Percentiles rank a stretch among this genome's conserved stretches.
These are phyloP conservation scores for Celastrina argiolus DNA, from an alignment of 2,888 invertebrate genomes.

Conservation along the genomic window DNA sequence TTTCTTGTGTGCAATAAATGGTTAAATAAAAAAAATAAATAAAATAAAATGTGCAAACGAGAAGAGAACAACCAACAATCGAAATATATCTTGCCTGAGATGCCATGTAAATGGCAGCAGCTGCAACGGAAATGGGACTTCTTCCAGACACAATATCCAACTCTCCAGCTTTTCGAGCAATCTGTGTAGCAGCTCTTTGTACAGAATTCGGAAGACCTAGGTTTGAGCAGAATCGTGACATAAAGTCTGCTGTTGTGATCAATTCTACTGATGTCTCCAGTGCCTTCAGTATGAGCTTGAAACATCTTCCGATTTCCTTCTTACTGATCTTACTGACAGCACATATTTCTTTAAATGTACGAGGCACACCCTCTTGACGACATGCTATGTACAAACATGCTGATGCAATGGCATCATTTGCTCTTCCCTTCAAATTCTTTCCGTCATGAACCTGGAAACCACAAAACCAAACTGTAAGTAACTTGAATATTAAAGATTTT, in stretches of 20 bases:
- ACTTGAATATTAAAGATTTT: not conserved
- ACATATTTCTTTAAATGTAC: constrained; percentile 99
- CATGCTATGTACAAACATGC: constrained; percentile 99
- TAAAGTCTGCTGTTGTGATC: constrained; percentile 99
- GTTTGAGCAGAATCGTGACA: constrained; percentile 99
- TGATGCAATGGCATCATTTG: constrained; percentile 98
- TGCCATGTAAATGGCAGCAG: constrained; percentile 99
- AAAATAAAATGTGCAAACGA: too few species aligned
- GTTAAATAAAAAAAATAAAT: too few species aligned
- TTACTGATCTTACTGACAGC: constrained; percentile 99
- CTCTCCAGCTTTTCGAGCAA: constrained; percentile 97
- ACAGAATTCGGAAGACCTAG: constrained; percentile 91
- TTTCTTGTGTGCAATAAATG: too few species aligned
- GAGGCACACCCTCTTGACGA: constrained; percentile 97
- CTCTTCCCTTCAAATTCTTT: constrained; percentile 95
- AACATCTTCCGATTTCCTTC: constrained; percentile 99
- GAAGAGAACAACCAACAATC: not conserved
- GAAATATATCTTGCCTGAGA: constrained; percentile 82
- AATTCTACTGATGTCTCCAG: constrained; percentile 97
- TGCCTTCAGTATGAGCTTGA: constrained; percentile 96
- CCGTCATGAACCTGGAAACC: constrained; percentile 89
- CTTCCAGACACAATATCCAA: constrained; percentile 98
- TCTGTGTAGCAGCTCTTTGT: constrained; percentile 96
- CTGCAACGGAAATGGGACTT: constrained; percentile 98
- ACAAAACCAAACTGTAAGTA: constrained; percentile 14